Evolutionary conservation across 2,888 invertebrate species (phyloP).

Genomic region (Reticulitermes lucifugus): DNA sequence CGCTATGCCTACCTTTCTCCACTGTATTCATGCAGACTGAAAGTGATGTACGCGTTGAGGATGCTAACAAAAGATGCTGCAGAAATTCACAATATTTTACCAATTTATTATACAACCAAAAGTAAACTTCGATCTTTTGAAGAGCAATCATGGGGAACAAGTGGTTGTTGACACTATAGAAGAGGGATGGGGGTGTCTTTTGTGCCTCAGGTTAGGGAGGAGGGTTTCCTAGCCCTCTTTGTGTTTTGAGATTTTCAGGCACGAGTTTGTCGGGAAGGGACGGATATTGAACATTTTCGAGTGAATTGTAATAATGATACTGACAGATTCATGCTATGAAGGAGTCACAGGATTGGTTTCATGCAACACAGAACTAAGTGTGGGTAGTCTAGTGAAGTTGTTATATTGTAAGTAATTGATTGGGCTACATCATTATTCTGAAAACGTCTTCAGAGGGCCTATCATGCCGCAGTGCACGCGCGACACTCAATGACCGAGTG

Average conservation of each 20-base stretch:
- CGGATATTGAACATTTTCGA: neutral
- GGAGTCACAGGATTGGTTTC: neutral
- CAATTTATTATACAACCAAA: constrained; percentile 39
- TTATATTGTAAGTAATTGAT: constrained; percentile 2
- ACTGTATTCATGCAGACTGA: too few species aligned
- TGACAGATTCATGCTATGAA: neutral
- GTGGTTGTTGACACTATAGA: neutral
- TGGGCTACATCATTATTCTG: constrained; percentile 32
- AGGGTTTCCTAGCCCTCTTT: neutral
- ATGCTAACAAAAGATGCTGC: too few species aligned
- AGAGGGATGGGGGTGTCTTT: constrained; percentile 17
- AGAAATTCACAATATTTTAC: neutral
- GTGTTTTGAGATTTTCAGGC: constrained; percentile 1
- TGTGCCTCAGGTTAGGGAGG: neutral
- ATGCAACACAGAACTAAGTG: neutral
- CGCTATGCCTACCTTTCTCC: too few species aligned
- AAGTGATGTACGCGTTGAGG: too few species aligned
- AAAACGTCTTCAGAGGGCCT: neutral
- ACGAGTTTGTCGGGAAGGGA: neutral
- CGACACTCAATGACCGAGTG: constrained; percentile 7
- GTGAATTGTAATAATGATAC: constrained; percentile 2
- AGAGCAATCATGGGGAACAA: neutral
- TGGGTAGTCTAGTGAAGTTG: neutral
- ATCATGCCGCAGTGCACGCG: neutral
- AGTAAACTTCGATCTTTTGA: constrained; percentile 30